phyloP scores from a whole-genome alignment of 2,888 invertebrate species.

The Shargacucullia verbasci region DNA sequence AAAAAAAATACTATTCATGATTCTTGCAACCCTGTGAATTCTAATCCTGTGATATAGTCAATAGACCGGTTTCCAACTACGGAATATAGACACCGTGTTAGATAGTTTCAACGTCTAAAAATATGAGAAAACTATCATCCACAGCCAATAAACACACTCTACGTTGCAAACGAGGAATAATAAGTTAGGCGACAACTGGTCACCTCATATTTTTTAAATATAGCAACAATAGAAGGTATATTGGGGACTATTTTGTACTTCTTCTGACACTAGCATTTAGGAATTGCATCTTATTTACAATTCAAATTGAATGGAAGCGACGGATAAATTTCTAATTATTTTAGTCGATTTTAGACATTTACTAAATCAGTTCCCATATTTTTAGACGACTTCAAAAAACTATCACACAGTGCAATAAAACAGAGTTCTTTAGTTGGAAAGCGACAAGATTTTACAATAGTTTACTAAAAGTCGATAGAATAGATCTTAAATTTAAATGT shows the following conservation, averaged over 20 bases:
- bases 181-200: background rate
- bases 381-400: conserved; percentile 31
- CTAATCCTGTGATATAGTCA: conserved; percentile 81
- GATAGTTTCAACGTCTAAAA: conserved; percentile 30
- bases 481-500: conserved; percentile 78
- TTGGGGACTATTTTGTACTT: conserved; percentile 45
- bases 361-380: conserved; percentile 2
- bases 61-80: conserved; percentile 71
- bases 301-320: conserved; percentile 15
- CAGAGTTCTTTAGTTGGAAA: conserved; percentile 63
- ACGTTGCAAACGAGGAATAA: conserved; percentile 15
- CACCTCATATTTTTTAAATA: conserved; percentile 3
- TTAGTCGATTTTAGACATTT: conserved; percentile 23
- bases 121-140: background rate
- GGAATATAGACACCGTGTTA: conserved; percentile 57
- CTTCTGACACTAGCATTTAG: conserved; percentile 13
- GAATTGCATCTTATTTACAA: conserved; percentile 39
- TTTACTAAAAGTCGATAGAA: conserved; percentile 68
- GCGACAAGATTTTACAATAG: conserved; percentile 66
- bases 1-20: conserved; percentile 61
- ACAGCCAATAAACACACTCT: background rate
- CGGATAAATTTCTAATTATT: conserved; percentile 6
- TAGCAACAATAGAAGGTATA: conserved; percentile 13
- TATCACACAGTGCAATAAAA: conserved; percentile 52
- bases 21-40: conserved; percentile 83